phyloP scores from a whole-genome alignment of 2,797 vertebrate genomes.

The Gambelia wislizenii region DNA sequence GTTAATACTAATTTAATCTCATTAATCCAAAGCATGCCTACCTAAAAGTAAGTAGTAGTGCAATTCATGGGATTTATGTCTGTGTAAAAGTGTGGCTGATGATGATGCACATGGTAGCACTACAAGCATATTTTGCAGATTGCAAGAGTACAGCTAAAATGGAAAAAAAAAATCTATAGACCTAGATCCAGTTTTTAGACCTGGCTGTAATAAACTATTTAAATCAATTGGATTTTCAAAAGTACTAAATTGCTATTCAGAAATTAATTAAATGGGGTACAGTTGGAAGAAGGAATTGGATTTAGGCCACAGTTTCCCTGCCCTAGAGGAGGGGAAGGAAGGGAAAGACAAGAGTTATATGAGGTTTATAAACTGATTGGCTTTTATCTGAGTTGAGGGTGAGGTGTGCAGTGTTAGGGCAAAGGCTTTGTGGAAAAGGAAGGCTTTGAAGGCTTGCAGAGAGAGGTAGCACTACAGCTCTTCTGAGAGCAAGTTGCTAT shows the following conservation, averaged over 20 bases:
- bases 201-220: no score
- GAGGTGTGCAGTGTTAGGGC: no score
- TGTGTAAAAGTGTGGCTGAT: background rate
- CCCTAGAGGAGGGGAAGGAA: background rate
- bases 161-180: background rate
- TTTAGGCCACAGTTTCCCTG: background rate
- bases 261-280: no score
- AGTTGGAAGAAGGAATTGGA: no score
- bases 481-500: no score
- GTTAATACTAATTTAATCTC: background rate
- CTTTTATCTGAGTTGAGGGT: background rate
- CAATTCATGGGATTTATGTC: no score
- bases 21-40: background rate
- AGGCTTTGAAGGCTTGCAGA: no score
- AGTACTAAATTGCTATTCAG: no score
- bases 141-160: background rate
- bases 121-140: background rate
- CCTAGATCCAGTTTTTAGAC: no score
- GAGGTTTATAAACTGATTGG: background rate
- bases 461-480: background rate
- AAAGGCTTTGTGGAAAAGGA: background rate
- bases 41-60: no score
- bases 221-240: no score
- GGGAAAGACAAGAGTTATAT: background rate
- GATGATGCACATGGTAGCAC: no score